Base-by-base conservation (phyloP, 2,888 invertebrate genomes). In the Dioctria rufipes region DNA sequence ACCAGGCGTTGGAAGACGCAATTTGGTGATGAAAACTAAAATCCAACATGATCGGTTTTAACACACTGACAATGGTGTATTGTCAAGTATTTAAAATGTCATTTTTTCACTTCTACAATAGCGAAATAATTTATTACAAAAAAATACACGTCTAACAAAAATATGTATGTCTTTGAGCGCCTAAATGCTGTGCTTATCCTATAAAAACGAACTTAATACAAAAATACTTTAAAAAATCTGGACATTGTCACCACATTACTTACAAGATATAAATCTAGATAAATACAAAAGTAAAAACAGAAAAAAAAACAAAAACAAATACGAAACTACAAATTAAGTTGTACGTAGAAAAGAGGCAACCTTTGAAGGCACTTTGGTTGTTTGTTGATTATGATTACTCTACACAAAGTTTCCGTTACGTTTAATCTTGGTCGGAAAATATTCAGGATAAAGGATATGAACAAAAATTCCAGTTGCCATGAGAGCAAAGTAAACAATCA, bases 381-480 rank as follows among this genome's bases (percentile, higher is more conserved):
- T n/a, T 13, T 37, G 61, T 61, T 37, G 8, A 43, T 4, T 40
- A 58, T 49, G 43, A 67, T 9, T 69, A 60, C 46, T 25, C 25
- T 80, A 80, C n/a, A 25, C 69, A 40, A 69, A 71, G 42, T 82
- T 83, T 40, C 82, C 81, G 6, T 60, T 11, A 58, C 77, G 80
- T 73, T 77, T 39, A 39, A 87, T 86, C 83, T 86, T 85, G 60
- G 85, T 86, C 49, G 91, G 90, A 84, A 92, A 92, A 85, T 92
- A 90, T 42, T 88, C 88, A 0, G 91, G 91, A 89, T 92, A 92
- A 85, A 93, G 92, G 83, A 94, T 89, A 87, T 96, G 95, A 88
- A 95, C 93, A 0, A 94, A 88, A 67, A 96, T 92, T 0, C 94
- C 94, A 4, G 92, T 92, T 11, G 92, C 88, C 93, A 96, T 95